phyloP scores from a whole-genome alignment of 2,797 vertebrate genomes.

The Acridotheres tristis region DNA sequence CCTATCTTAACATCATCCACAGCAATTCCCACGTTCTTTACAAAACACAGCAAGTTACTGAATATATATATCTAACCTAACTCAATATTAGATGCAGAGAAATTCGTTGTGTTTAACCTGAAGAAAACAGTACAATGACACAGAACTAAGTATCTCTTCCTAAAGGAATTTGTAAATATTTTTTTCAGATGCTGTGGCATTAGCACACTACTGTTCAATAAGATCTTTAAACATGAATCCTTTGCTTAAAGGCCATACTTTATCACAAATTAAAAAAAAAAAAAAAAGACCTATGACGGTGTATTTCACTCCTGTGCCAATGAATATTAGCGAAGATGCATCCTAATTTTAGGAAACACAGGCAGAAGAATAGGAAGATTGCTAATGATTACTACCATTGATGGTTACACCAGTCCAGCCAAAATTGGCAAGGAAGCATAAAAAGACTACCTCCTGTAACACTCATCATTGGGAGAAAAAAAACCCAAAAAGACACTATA shows the following conservation, averaged over 20 bases:
- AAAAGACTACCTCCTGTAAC: background rate
- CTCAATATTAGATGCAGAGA: background rate
- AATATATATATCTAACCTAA: background rate
- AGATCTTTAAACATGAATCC: conserved; percentile 7
- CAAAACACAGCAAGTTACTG: background rate
- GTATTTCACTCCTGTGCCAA: background rate
- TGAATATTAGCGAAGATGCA: background rate
- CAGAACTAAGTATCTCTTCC: background rate
- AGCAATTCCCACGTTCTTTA: background rate
- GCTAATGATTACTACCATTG: background rate
- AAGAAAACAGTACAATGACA: background rate
- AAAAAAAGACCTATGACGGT: background rate
- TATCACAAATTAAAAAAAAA: background rate
- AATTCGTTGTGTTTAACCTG: background rate
- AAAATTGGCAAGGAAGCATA: background rate
- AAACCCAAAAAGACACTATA: background rate
- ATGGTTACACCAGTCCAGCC: background rate
- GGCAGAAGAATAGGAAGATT: background rate
- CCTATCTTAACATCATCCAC: background rate
- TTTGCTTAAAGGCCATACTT: background rate
- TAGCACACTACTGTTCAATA: background rate
- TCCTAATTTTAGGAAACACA: background rate
- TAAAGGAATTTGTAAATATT: background rate
- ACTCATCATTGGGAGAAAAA: background rate
- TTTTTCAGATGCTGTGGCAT: background rate